A percentile compares a stretch with the other conserved stretches of the same genome.
These are phyloP conservation scores for Progne subis DNA, from an alignment of 2,113 vertebrate species.

Conservation along the genomic window DNA sequence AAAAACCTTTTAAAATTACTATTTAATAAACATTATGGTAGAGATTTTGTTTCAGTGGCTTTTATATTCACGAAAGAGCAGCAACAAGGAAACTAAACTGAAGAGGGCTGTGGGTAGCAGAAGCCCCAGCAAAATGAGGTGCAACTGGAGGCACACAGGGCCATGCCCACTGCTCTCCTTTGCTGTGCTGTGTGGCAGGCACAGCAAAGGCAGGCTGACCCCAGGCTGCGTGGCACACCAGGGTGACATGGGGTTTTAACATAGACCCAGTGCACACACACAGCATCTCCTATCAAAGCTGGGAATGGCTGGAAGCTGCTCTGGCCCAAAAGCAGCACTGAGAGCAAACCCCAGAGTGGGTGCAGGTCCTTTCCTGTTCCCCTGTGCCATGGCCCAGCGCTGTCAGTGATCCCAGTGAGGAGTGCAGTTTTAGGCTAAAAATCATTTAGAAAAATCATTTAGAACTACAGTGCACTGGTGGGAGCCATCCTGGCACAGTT, in stretches of 20 bases:
- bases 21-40: constrained; percentile 98
- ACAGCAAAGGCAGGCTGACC: too few relatives aligned
- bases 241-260: accelerated
- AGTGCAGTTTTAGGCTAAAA: background rate
- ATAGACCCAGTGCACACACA: background rate
- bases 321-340: background rate
- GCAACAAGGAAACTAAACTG: background rate
- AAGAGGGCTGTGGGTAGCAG: background rate
- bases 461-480: background rate
- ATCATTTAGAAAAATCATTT: background rate
- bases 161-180: background rate
- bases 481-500: background rate
- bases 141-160: accelerated
- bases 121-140: background rate
- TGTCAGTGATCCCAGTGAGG: background rate
- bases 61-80: background rate
- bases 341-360: background rate
- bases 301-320: background rate
- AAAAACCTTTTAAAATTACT: constrained; percentile 93
- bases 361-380: background rate
- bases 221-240: background rate
- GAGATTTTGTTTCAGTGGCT: constrained; percentile 43
- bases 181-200: background rate
- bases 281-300: background rate
- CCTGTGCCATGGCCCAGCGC: background rate